Evolutionary conservation across 2,113 vertebrate genomes (phyloP).

Genomic region (Oncorhynchus clarkii): DNA sequence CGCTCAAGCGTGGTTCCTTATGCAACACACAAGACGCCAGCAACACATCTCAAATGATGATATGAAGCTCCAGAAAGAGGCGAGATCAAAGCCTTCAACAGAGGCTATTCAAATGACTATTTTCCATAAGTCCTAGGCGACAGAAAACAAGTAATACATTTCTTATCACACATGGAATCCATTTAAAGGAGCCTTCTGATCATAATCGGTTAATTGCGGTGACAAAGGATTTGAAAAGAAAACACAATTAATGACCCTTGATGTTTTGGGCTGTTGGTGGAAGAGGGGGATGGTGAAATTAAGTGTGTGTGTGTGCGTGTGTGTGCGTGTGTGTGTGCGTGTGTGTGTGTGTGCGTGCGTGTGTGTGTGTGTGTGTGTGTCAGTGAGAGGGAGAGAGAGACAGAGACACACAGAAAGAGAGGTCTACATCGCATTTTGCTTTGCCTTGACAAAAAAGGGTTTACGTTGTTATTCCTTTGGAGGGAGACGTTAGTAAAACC

Average conservation of each 20-base stretch:
- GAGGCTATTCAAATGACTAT: conserved; percentile 81
- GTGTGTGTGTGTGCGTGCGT: not conserved
- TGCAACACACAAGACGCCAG: conserved; percentile 60
- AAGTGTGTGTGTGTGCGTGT: no score
- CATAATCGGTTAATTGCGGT: conserved; percentile 77
- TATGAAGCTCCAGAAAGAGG: conserved; percentile 68
- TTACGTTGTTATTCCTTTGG: conserved; percentile 56
- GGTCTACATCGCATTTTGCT: conserved; percentile 39
- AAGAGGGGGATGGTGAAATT: not conserved
- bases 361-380: not conserved
- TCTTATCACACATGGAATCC: conserved; percentile 82
- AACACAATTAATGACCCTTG: conserved; percentile 77
- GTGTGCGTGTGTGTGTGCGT: not conserved
- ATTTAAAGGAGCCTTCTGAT: conserved; percentile 74
- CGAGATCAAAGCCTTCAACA: conserved; percentile 82
- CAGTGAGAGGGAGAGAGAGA: not conserved
- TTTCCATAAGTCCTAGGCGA: conserved; percentile 77
- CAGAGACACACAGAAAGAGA: not conserved
- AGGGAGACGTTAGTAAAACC: conserved; percentile 34
- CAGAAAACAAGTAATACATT: conserved; percentile 75
- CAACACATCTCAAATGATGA: conserved; percentile 63
- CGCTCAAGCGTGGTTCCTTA: conserved; percentile 62
- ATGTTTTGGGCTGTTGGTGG: conserved; percentile 33
- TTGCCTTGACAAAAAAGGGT: conserved; percentile 47
- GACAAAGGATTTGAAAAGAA: conserved; percentile 78